Evolutionary conservation across 2,888 invertebrate species (phyloP), one percentile per base, ranked within the genome.

Genomic region (Conomelus anceps): DNA sequence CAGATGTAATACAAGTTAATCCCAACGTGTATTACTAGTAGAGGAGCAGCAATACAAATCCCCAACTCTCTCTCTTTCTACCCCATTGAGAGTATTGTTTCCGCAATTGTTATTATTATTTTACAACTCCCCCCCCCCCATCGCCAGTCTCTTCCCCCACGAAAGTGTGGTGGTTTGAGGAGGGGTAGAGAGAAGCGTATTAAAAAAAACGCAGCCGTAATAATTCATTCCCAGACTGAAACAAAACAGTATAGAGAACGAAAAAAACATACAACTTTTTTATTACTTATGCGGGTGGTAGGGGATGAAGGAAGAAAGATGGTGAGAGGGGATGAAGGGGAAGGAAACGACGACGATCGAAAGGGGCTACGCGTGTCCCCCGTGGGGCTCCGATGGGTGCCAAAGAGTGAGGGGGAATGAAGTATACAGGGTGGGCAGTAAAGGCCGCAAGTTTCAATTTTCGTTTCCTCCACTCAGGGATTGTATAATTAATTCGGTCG

Each of bases 401-500:
- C n/a, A n/a, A n/a, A n/a, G n/a, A n/a, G n/a, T 26, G 26, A 26
- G 26, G 26, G 11, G 26, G 34, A 34, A 34, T 34, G 34, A 34
- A n/a, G 22, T 17, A 23, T 6, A 23, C 11, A 23, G 86, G 23
- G 86, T 6, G 20, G 23, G 11, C 7, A 23, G 24, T n/a, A 23
- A 6, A 7, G 86, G 86, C 86, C 23, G n/a, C n/a, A 86, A 86
- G 86, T 86, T 86, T 86, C 86, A 86, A 86, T 86, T 86, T 86
- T 86, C 86, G 88, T 84, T 88, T 88, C 22, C 41, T n/a, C 23
- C n/a, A 88, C 63, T 22, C 88, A 17, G 88, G 23, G 88, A 88
- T 88, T 88, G 88, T 88, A 88, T 88, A 88, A 88, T 88, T 88
- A 88, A 88, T 88, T 88, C 24, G 84, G 23, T 23, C 86, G 23